Conservation (phyloP, 2,797 vertebrate genomes). For the Epinephelus malabaricus region DNA sequence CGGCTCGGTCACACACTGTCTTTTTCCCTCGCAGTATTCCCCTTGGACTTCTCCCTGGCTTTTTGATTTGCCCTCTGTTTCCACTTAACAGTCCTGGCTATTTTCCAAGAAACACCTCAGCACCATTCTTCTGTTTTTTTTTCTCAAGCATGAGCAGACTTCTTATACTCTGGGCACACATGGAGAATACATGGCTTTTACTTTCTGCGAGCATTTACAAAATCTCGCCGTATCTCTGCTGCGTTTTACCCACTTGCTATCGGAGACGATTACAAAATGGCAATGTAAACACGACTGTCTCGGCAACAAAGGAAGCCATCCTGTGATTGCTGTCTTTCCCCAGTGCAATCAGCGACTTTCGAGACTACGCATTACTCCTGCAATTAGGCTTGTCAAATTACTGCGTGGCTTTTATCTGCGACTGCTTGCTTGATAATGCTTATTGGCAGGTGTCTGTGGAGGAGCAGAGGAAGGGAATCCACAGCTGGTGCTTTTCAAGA, state of each 20-base stretch:
- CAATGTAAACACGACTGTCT: conserved; percentile 34
- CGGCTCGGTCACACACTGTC: conserved; percentile 49
- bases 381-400: conserved; percentile 69
- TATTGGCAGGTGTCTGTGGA: conserved; percentile 67
- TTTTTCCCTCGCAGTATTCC: conserved; percentile 61
- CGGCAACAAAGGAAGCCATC: conserved; percentile 8
- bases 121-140: conserved; percentile 35
- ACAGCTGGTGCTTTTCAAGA: conserved; percentile 61
- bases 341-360: conserved; percentile 54
- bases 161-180: conserved; percentile 21
- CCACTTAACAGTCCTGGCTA: conserved; percentile 79
- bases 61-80: conserved; percentile 84
- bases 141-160: conserved; percentile 41
- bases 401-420: conserved; percentile 47
- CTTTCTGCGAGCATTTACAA: background rate
- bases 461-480: conserved; percentile 25
- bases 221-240: background rate
- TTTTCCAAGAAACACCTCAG: conserved; percentile 80
- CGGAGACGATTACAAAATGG: conserved; percentile 39
- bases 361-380: conserved; percentile 52
- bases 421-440: conserved; percentile 55
- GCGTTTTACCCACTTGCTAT: conserved; percentile 1
- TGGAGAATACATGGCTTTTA: conserved; percentile 30
- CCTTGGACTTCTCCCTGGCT: conserved; percentile 65
- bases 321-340: conserved; percentile 55